These are phyloP conservation scores for Okapia johnstoni DNA, from an alignment of 2,113 vertebrate genomes.

Conservation along the genomic window DNA sequence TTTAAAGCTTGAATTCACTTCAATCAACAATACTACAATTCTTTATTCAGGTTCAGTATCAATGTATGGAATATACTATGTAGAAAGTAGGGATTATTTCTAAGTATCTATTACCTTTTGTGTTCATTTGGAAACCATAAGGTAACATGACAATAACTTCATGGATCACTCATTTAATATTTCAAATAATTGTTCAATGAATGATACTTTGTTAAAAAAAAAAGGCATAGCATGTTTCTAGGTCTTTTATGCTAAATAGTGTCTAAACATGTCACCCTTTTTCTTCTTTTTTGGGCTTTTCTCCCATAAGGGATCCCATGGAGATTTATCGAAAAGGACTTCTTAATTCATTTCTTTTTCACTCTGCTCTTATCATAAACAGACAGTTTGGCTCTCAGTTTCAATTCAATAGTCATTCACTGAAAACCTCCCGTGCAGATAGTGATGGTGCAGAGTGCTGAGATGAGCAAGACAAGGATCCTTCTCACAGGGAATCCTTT, in stretches of 20 bases:
- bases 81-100: not conserved
- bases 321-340: constrained; percentile 36
- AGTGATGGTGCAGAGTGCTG: not conserved
- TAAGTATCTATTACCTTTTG: not conserved
- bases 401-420: constrained; percentile 25
- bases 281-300: not conserved
- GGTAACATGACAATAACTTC: not conserved
- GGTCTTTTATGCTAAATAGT: not conserved
- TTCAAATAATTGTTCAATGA: not conserved
- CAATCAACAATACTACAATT: not conserved
- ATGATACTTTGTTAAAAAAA: not conserved
- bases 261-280: not conserved
- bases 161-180: not conserved
- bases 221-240: not conserved
- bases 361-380: constrained; percentile 9
- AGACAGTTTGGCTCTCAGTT: constrained; percentile 19
- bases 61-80: not conserved
- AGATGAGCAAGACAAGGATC: not conserved
- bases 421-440: not conserved
- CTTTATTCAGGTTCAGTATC: not conserved
- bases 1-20: not conserved
- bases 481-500: not conserved
- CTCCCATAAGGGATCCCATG: not conserved
- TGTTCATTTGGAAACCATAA: not conserved
- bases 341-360: constrained; percentile 38